Conservation (phyloP, 1,140 invertebrate genomes). For the Drosophila melanogaster region Release_6_plus_ISO1_MT NT_037436.4:18377001-18377500, state of each 20-base stretch:
- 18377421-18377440: slow-evolving; percentile 10
- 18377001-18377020: not conserved
- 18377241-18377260: slow-evolving; percentile 77
- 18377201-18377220: slow-evolving; percentile 45
- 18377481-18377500: slow-evolving; percentile 78
- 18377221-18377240: slow-evolving; percentile 82
- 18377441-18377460: slow-evolving; percentile 34
- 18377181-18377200: slow-evolving; percentile 10
- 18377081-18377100: too few species aligned
- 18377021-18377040: not conserved
- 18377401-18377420: slow-evolving; percentile 10
- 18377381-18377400: slow-evolving; percentile 70
- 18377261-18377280: slow-evolving; percentile 77
- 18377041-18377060: not conserved
- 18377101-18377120: too few species aligned
- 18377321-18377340: slow-evolving; percentile 48
- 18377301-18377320: slow-evolving; percentile 29
- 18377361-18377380: slow-evolving; percentile 69
- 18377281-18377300: slow-evolving; percentile 78
- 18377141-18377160: not conserved
- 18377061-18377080: too few species aligned
- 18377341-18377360: slow-evolving; percentile 2
- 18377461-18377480: slow-evolving; percentile 74
- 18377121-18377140: too few species aligned
- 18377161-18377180: too few species aligned